These are phyloP conservation scores for Cynaeus angustus DNA, from an alignment of 2,888 invertebrate genomes.

Conservation along the genomic window DNA sequence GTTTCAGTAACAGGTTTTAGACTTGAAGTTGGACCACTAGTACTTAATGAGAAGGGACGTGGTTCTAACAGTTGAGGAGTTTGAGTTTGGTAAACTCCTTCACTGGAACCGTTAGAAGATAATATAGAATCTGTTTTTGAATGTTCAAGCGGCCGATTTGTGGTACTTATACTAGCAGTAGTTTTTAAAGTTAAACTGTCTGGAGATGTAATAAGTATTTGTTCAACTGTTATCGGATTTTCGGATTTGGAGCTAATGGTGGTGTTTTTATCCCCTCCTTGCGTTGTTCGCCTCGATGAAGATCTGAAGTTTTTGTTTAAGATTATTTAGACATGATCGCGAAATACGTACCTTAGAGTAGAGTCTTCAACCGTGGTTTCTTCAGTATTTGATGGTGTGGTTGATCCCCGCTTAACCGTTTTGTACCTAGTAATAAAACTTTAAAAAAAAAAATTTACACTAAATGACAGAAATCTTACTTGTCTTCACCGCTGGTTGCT, in stretches of 20 bases:
- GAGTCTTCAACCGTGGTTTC: slow-evolving; percentile 2
- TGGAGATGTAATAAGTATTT: slow-evolving; percentile 42
- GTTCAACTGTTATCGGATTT: slow-evolving; percentile 23
- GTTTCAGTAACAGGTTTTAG: slow-evolving; percentile 65
- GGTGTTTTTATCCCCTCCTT: slow-evolving; percentile 9
- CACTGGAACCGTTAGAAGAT: slow-evolving; percentile 20
- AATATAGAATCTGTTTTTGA: slow-evolving; percentile 22
- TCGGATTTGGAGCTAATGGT: slow-evolving; percentile 27
- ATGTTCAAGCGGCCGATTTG: slow-evolving; percentile 42
- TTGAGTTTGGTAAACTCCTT: slow-evolving; percentile 29
- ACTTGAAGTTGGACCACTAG: slow-evolving; percentile 58
- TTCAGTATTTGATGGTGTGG: slow-evolving; percentile 28
- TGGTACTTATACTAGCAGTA: slow-evolving; percentile 39
- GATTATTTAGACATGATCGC: not conserved
- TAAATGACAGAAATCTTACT: not conserved
- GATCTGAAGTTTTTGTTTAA: not conserved
- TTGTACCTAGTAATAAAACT: slow-evolving; percentile 40
- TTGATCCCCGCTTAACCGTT: slow-evolving; percentile 45
- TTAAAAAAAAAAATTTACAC: not conserved
- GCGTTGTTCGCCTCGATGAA: not conserved
- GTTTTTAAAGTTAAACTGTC: slow-evolving; percentile 44
- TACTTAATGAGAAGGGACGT: slow-evolving; percentile 65
- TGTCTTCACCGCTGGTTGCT: not conserved
- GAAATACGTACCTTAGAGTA: slow-evolving; percentile 11
- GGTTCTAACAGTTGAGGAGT: slow-evolving; percentile 64